phyloP scores from a whole-genome alignment of 2,113 vertebrate species.

The Dryoscopus gambensis region DNA sequence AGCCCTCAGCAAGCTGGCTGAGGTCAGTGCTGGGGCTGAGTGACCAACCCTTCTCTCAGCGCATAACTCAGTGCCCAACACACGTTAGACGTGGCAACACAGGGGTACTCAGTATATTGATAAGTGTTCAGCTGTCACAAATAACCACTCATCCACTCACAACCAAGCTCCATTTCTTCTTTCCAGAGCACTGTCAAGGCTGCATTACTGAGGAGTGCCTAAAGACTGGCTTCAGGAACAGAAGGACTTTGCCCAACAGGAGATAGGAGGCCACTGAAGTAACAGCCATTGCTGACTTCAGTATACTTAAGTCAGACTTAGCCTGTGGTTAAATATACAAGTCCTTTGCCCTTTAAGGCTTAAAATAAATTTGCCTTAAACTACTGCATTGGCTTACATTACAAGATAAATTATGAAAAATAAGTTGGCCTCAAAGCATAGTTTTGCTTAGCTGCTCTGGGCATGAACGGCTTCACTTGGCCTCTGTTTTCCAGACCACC shows the following conservation, averaged over 20 bases:
- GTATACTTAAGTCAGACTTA: slow-evolving; percentile 33
- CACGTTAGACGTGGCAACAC: accelerated
- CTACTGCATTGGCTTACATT: slow-evolving; percentile 59
- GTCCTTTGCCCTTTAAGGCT: slow-evolving; percentile 50
- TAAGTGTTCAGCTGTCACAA: not conserved
- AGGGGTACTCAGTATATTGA: not conserved
- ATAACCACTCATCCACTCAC: not conserved
- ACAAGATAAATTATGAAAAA: slow-evolving; percentile 63
- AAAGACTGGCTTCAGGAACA: not conserved
- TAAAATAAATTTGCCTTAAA: slow-evolving; percentile 40
- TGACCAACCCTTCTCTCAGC: not conserved
- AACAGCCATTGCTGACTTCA: not conserved
- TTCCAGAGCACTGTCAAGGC: not conserved
- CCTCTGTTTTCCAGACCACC: slow-evolving; percentile 46
- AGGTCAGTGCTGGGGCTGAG: not conserved
- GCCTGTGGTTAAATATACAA: slow-evolving; percentile 61
- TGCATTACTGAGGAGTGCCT: not conserved
- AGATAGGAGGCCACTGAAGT: not conserved
- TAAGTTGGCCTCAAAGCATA: slow-evolving; percentile 56
- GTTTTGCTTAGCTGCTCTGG: slow-evolving; percentile 51
- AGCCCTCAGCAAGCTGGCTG: not conserved
- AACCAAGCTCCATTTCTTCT: not conserved
- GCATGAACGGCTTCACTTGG: slow-evolving; percentile 44
- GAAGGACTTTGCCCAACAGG: not conserved
- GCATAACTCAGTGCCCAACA: not conserved